Percentiles rank a stretch among this genome's conserved stretches.
phyloP scores from a whole-genome alignment of 2,888 invertebrate genomes.

The Platypus cylindrus region DNA sequence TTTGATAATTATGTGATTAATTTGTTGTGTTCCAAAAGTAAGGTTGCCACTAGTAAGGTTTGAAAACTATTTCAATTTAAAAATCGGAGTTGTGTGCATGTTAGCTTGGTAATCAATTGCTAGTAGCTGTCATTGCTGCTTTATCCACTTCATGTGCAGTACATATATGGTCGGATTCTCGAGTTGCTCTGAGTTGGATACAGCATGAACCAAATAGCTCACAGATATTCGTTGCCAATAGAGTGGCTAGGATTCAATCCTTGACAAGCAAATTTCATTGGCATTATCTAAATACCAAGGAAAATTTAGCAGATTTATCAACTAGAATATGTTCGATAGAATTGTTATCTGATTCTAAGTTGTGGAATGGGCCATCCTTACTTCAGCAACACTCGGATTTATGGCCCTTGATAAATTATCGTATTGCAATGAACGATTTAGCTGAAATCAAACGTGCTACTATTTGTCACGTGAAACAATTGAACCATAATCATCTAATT shows the following conservation, averaged over 20 bases:
- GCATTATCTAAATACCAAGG: background rate
- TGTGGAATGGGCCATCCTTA: background rate
- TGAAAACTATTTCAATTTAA: constrained; percentile 9
- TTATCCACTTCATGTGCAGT: background rate
- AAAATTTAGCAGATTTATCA: background rate
- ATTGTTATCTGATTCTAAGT: background rate
- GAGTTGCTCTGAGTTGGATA: constrained; percentile 2
- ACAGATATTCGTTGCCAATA: constrained; percentile 1
- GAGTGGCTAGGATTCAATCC: constrained; percentile 2
- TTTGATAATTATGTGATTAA: background rate
- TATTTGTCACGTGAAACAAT: too few relatives aligned
- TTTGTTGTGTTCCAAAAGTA: constrained; percentile 11
- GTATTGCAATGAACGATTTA: too few relatives aligned
- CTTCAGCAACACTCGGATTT: background rate
- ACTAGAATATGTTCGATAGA: background rate
- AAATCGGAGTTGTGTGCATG: constrained; percentile 10
- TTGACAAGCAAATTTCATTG: background rate
- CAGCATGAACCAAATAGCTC: background rate
- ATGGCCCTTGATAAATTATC: background rate
- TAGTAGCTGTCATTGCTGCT: constrained; percentile 3
- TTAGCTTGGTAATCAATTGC: constrained; percentile 6
- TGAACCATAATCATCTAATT: background rate
- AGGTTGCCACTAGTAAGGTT: constrained; percentile 11
- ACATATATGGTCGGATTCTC: constrained; percentile 2
- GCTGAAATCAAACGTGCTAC: background rate